Evolutionary conservation across 2,113 vertebrate genomes (phyloP).

Genomic region (Carlito syrichta): DNA sequence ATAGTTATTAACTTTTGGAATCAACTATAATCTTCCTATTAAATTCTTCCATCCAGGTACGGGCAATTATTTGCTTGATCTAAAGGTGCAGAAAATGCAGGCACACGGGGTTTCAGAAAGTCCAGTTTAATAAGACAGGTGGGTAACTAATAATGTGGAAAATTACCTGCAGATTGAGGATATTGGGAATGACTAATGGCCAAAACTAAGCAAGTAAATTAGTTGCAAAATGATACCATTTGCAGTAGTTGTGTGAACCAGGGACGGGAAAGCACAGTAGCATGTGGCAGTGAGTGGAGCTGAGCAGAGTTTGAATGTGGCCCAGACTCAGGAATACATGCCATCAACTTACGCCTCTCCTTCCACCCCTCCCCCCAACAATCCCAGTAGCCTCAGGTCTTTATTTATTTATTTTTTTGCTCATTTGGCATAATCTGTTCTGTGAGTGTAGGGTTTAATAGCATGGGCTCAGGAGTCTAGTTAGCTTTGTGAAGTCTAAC

Average conservation of each 20-base stretch:
- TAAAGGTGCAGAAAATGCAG: slow-evolving; percentile 86
- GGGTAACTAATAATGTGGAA: slow-evolving; percentile 92
- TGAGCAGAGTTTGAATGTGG: slow-evolving; percentile 75
- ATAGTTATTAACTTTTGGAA: slow-evolving; percentile 88
- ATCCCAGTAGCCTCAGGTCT: not conserved
- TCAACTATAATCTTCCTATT: slow-evolving; percentile 87
- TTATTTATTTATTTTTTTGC: slow-evolving; percentile 58
- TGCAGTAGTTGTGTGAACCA: slow-evolving; percentile 82
- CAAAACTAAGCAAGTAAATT: slow-evolving; percentile 89
- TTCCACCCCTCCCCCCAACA: not conserved
- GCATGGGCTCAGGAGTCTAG: not conserved
- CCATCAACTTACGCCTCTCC: slow-evolving; percentile 46
- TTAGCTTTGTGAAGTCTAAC: slow-evolving; percentile 66
- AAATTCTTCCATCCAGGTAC: slow-evolving; percentile 86
- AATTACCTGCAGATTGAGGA: slow-evolving; percentile 91
- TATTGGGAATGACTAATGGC: slow-evolving; percentile 90
- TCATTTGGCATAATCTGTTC: slow-evolving; percentile 46
- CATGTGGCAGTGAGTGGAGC: slow-evolving; percentile 83
- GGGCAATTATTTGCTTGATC: slow-evolving; percentile 87
- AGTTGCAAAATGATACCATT: slow-evolving; percentile 91
- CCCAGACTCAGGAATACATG: slow-evolving; percentile 78
- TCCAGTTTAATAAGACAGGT: slow-evolving; percentile 91
- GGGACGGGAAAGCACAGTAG: slow-evolving; percentile 84
- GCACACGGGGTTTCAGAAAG: slow-evolving; percentile 86
- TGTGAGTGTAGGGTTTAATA: slow-evolving; percentile 64